phyloP scores from a whole-genome alignment of 2,888 invertebrate genomes.

The Acleris laterana region DNA sequence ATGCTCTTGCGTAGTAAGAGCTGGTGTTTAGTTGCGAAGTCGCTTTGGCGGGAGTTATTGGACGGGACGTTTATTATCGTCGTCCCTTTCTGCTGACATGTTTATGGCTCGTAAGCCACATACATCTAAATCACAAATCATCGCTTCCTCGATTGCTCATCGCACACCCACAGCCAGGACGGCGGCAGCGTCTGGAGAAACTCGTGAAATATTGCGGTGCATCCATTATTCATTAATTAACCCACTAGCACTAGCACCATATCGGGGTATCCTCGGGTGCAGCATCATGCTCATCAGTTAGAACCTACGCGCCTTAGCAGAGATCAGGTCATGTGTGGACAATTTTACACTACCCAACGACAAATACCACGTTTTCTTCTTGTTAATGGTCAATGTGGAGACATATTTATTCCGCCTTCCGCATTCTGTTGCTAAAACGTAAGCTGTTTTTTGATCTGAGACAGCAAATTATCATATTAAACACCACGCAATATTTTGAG shows the following conservation, averaged over 20 bases:
- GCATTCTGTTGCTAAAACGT: conserved; percentile 52
- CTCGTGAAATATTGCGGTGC: conserved; percentile 67
- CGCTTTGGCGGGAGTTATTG: conserved; percentile 38
- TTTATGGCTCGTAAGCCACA: conserved; percentile 42
- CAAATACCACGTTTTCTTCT: conserved; percentile 14
- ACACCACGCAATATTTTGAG: background rate
- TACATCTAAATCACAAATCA: conserved; percentile 49
- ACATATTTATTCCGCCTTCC: conserved; percentile 47
- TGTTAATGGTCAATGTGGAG: conserved; percentile 7
- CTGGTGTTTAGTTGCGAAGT: conserved; percentile 42
- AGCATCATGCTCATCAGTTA: conserved; percentile 31
- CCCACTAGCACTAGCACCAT: conserved; percentile 61
- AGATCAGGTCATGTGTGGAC: conserved; percentile 11
- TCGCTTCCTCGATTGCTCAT: conserved; percentile 51
- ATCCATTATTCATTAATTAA: conserved; percentile 79
- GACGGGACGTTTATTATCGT: conserved; percentile 31
- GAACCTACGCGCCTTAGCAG: conserved; percentile 5
- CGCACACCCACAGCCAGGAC: conserved; percentile 45
- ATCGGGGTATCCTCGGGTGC: conserved; percentile 58
- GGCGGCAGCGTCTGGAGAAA: conserved; percentile 56
- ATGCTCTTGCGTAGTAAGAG: conserved; percentile 52
- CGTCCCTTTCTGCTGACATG: conserved; percentile 41
- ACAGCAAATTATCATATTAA: conserved; percentile 62
- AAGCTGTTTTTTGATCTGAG: conserved; percentile 55
- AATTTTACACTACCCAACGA: conserved; percentile 14